phyloP scores from a whole-genome alignment of 2,113 vertebrate species.

The Takifugu flavidus region DNA sequence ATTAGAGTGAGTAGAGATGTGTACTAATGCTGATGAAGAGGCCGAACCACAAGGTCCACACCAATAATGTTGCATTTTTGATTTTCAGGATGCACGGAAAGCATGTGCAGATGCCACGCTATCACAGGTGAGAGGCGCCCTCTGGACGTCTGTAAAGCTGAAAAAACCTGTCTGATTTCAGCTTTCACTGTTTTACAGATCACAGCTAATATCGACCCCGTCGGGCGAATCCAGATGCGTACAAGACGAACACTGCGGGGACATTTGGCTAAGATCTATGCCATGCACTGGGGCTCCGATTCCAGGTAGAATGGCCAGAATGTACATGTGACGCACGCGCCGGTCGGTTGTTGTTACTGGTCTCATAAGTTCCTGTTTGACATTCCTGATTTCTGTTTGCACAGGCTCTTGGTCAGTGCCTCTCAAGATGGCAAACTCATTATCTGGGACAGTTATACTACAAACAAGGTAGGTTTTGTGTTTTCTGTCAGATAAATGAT shows the following conservation, averaged over 20 bases:
- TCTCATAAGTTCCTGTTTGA: background rate
- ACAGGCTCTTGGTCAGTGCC: conserved; percentile 96
- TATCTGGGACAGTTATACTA: conserved; percentile 99
- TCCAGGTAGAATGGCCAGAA: conserved; percentile 81
- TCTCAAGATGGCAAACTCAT: conserved; percentile 99
- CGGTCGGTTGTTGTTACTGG: background rate
- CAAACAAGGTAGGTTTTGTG: conserved; percentile 87
- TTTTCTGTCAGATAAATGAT: background rate
- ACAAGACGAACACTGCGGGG: conserved; percentile 96
- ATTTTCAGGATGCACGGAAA: conserved; percentile 78
- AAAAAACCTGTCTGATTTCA: background rate
- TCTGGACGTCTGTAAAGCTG: background rate
- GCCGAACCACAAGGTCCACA: background rate
- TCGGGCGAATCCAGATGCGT: conserved; percentile 98
- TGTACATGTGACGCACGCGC: background rate
- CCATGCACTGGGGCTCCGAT: conserved; percentile 99
- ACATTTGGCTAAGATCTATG: conserved; percentile 99
- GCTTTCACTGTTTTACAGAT: conserved; percentile 78
- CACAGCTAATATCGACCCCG: conserved; percentile 96
- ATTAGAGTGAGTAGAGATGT: conserved; percentile 84
- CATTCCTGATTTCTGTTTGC: conserved; percentile 19
- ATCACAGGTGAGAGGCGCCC: conserved; percentile 83
- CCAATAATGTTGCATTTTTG: background rate
- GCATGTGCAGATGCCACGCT: conserved; percentile 92
- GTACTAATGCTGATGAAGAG: background rate